These are phyloP conservation scores for Drosophila pseudotalamancana DNA, from an alignment of 2,888 invertebrate genomes.

Conservation along the genomic window DNA sequence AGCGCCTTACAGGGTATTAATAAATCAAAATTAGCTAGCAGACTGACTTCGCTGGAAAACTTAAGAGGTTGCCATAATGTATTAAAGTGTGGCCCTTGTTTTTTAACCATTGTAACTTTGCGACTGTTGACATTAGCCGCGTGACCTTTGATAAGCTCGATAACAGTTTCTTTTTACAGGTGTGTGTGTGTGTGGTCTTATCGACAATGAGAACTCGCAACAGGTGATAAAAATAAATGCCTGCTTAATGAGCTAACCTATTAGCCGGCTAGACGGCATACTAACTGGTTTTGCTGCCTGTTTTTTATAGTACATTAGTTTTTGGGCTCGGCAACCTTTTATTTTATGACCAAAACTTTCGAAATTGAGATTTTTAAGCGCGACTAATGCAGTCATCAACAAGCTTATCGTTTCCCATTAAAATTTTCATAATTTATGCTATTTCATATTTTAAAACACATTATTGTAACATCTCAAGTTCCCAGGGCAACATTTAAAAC, in stretches of 20 bases:
- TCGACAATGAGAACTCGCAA: conserved; percentile 22
- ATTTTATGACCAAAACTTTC: conserved; percentile 48
- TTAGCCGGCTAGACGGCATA: conserved; percentile 18
- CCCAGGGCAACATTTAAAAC: conserved; percentile 4
- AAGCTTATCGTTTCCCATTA: conserved; percentile 49
- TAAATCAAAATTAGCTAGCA: conserved; percentile 70
- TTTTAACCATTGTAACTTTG: conserved; percentile 18
- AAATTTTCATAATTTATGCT: conserved; percentile 54
- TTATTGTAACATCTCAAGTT: conserved; percentile 39
- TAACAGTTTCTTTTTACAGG: conserved; percentile 4
- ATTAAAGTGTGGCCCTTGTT: conserved; percentile 5
- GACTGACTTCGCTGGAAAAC: neutral
- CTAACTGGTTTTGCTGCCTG: conserved; percentile 41
- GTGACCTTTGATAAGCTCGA: conserved; percentile 61
- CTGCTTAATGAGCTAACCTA: conserved; percentile 27
- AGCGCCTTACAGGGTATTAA: conserved; percentile 46
- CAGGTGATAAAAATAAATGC: conserved; percentile 51
- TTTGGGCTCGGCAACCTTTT: neutral
- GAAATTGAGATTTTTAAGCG: conserved; percentile 32
- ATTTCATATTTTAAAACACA: conserved; percentile 40
- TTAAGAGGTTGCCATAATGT: neutral
- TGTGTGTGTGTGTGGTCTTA: conserved; percentile 53
- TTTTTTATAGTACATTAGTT: neutral
- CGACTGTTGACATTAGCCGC: conserved; percentile 41
- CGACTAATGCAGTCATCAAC: conserved; percentile 65